Evolutionary conservation across 2,888 invertebrate genomes (phyloP).

Genomic region (Cerceris ruficornis): DNA sequence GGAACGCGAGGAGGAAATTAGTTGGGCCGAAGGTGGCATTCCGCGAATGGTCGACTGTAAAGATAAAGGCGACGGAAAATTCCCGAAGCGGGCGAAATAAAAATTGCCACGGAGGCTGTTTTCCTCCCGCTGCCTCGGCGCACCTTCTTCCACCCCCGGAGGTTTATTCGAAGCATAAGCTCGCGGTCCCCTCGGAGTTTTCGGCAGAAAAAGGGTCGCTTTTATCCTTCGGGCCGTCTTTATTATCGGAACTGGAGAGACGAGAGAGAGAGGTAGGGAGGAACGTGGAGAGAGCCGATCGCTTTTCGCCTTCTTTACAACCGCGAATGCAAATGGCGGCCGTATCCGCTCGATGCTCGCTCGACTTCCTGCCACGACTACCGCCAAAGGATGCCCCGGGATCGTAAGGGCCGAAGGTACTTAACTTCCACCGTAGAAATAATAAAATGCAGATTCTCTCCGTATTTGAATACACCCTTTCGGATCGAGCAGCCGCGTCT

Average conservation of each 20-base stretch:
- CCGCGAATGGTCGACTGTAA: constrained; percentile 64
- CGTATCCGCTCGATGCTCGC: constrained; percentile 73
- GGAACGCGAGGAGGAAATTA: constrained; percentile 81
- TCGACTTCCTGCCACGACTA: constrained; percentile 68
- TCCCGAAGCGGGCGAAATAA: constrained; percentile 53
- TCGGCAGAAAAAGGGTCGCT: constrained; percentile 59
- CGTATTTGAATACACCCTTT: constrained; percentile 27
- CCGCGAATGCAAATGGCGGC: constrained; percentile 79
- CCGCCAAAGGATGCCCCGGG: constrained; percentile 39
- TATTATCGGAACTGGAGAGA: constrained; percentile 70
- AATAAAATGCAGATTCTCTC: constrained; percentile 78
- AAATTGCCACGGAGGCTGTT: constrained; percentile 46
- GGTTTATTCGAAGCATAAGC: constrained; percentile 78
- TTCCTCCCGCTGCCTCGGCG: constrained; percentile 27
- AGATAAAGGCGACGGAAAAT: constrained; percentile 73
- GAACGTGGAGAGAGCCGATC: constrained; percentile 64
- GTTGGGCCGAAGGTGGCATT: constrained; percentile 64
- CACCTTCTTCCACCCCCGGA: constrained; percentile 54
- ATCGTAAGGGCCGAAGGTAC: constrained; percentile 55
- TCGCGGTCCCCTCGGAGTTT: constrained; percentile 53
- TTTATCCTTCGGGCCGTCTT: constrained; percentile 71
- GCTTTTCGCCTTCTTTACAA: constrained; percentile 77
- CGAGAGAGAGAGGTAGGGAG: constrained; percentile 22
- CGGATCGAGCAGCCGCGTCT: not conserved
- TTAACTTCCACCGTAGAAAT: constrained; percentile 76